Base-by-base conservation (phyloP, 2,113 vertebrate species). In the Microcebus griseorufus region DNA sequence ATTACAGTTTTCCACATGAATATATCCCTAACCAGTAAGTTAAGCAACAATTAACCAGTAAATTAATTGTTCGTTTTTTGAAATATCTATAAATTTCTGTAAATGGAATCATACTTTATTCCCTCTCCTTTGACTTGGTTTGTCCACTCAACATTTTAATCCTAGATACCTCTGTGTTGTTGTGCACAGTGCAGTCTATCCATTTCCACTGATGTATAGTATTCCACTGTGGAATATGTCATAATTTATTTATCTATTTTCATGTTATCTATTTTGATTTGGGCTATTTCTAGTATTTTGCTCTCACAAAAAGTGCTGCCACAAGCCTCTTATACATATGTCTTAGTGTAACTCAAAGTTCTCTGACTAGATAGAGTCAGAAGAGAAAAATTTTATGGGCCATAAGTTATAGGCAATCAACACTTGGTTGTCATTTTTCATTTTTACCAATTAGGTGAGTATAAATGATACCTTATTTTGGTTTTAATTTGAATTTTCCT, bases 1-100 rank as follows among this genome's bases (percentile, higher is more conserved):
- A 81, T 93, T 96, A 27, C 65, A 64, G 11, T 42, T 92, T 90
- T 79, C 2, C 13, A 53, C 17, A 69, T 37, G 37, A 89, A 16
- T 62, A 48, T 60, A 78, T 42, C 12, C 39, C 17, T 88, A n/a
- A n/a, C 6, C 17, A 93, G 34, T 39, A 73, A 84, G 23, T 75
- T 75, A 94, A 37, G 48, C 12, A 85, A 42, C 81, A 83, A 89
- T 89, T 82, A 94, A 58, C 37, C 55, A 78, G 48, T 79, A 91
- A 48, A n/a, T 84, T 73, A 89, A 22, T 79, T 96, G 55, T 67
- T 53, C 2, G 80, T 23, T 45, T 69, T 65, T 65, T 53, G n/a
- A 83, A 89, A 34, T 62, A 2, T 42, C 25, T 89, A 32, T 29
- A 79, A 39, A 34, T 62, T 3, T 42, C 34, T 89, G 25, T 29